Evolutionary conservation across 2,888 invertebrate genomes (phyloP).

Genomic region (Tetragonula carbonaria): DNA sequence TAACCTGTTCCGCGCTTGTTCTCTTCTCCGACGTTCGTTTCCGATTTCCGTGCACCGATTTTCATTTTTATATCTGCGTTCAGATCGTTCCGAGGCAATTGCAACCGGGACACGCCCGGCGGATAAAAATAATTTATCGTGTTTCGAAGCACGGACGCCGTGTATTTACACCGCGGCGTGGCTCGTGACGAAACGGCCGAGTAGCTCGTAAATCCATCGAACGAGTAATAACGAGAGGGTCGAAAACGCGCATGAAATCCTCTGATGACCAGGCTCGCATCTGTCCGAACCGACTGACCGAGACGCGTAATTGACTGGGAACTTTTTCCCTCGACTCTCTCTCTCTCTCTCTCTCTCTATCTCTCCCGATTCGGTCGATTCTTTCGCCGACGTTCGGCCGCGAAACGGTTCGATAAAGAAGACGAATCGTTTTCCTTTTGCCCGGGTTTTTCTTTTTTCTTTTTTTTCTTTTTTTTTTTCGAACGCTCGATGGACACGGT

Average conservation of each 20-base stretch:
- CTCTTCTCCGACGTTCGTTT: background rate
- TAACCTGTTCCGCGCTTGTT: slow-evolving; percentile 18
- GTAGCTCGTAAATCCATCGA: slow-evolving; percentile 67
- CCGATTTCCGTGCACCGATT: background rate
- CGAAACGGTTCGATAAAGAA: slow-evolving; percentile 37
- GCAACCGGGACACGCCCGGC: slow-evolving; percentile 14
- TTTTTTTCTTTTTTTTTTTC: background rate
- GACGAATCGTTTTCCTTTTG: slow-evolving; percentile 42
- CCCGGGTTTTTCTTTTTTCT: background rate
- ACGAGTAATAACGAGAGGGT: slow-evolving; percentile 66
- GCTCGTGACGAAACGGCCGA: slow-evolving; percentile 63
- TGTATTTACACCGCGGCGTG: slow-evolving; percentile 58
- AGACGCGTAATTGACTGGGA: slow-evolving; percentile 49
- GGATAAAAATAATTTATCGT: slow-evolving; percentile 56
- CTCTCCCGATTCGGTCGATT: background rate
- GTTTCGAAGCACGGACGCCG: slow-evolving; percentile 25
- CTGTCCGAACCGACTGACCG: slow-evolving; percentile 36
- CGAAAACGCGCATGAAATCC: slow-evolving; percentile 38
- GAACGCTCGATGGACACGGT: background rate
- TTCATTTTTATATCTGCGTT: slow-evolving; percentile 2
- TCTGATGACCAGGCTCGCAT: slow-evolving; percentile 27
- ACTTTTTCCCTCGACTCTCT: slow-evolving; percentile 8
- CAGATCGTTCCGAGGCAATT: background rate
- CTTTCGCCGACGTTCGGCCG: slow-evolving; percentile 14
- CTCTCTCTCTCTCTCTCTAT: background rate